phyloP scores from a whole-genome alignment of 1,140 invertebrate genomes.

The Tetramorium alpestre region DNA sequence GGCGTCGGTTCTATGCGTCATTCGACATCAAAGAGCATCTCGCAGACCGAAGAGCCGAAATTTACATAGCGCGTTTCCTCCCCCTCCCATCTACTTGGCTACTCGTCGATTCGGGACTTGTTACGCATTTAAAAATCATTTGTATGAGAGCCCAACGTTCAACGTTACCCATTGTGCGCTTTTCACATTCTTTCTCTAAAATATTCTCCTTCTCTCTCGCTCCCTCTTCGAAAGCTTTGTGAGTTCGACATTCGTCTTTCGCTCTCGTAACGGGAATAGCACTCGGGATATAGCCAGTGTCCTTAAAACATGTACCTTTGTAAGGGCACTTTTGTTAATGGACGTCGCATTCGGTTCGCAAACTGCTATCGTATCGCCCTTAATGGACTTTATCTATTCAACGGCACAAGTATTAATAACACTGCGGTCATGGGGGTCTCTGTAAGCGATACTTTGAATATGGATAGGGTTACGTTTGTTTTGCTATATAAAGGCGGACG shows the following conservation, averaged over 20 bases:
- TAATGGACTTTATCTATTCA: conserved; percentile 60
- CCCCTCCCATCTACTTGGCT: not conserved
- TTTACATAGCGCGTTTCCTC: conserved; percentile 23
- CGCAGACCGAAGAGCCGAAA: conserved; percentile 38
- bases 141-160: conserved; percentile 10
- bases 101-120: not conserved
- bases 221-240: conserved; percentile 26
- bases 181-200: conserved; percentile 43
- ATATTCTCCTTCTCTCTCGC: not conserved
- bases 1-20: conserved; percentile 46
- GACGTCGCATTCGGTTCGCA: conserved; percentile 19
- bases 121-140: conserved; percentile 56
- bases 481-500: not conserved
- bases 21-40: conserved; percentile 61
- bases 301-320: conserved; percentile 50
- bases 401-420: conserved; percentile 54
- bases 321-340: conserved; percentile 49
- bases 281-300: not conserved
- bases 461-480: conserved; percentile 57
- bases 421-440: conserved; percentile 14
- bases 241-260: conserved; percentile 31
- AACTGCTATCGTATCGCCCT: conserved; percentile 30
- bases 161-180: conserved; percentile 41
- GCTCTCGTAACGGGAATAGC: conserved; percentile 1
- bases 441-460: conserved; percentile 58